Conservation (phyloP, 2,113 vertebrate genomes). For the Cebidichthys violaceus region DNA sequence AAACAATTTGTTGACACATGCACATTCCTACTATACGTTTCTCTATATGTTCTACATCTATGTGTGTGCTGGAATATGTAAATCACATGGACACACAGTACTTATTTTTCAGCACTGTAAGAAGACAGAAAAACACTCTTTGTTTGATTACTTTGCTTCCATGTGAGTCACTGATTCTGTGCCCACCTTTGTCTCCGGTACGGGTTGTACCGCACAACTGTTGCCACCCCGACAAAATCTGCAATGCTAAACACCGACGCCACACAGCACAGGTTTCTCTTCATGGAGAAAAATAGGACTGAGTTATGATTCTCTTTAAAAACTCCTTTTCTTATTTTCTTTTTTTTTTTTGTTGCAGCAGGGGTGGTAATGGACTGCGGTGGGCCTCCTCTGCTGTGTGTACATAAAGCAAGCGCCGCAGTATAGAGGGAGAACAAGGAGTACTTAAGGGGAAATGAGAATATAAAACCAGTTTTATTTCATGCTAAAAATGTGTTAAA, state of each 20-base stretch:
- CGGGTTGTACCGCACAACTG: not conserved
- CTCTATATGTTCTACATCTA: too few relatives aligned
- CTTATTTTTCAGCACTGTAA: too few relatives aligned
- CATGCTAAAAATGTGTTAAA: constrained; percentile 1
- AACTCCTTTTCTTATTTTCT: not conserved
- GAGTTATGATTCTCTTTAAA: constrained; percentile 2
- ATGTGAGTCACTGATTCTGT: too few relatives aligned
- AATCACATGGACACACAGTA: too few relatives aligned
- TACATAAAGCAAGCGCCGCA: not conserved
- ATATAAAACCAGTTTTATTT: constrained; percentile 23
- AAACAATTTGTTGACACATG: too few relatives aligned
- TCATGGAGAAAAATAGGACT: not conserved
- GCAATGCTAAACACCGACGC: not conserved
- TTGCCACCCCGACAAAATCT: not conserved
- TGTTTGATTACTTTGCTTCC: too few relatives aligned
- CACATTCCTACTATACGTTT: too few relatives aligned
- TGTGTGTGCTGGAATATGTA: too few relatives aligned
- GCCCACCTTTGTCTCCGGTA: too few relatives aligned
- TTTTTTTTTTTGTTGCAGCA: not conserved
- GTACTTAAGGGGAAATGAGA: not conserved
- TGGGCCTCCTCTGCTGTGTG: not conserved
- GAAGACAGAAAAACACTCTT: too few relatives aligned
- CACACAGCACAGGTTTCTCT: not conserved
- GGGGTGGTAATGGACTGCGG: constrained; percentile 12
- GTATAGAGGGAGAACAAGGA: not conserved